Evolutionary conservation across 30 jellyfish, hydroid and myxozoan species (phyloP).

Genomic region (Calvadosia cruxmelitensis): DNA sequence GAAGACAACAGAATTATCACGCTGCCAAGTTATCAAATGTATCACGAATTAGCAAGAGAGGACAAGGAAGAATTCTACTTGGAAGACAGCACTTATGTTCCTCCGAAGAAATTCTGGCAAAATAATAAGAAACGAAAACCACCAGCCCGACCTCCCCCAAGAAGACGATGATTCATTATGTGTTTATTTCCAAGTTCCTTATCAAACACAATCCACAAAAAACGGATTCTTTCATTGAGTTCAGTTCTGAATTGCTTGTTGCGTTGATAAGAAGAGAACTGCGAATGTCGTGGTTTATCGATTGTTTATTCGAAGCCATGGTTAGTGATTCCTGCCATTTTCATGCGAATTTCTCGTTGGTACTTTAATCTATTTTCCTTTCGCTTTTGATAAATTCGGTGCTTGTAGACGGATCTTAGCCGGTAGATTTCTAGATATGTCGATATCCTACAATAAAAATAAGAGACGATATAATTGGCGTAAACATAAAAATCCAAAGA

Average conservation of each 20-base stretch:
- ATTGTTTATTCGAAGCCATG: too few species aligned
- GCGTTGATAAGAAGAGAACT: too few species aligned
- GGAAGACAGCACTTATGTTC: neutral
- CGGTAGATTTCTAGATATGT: constrained; percentile 76
- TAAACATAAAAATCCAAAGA: too few species aligned
- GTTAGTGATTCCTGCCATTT: too few species aligned
- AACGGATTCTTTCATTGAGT: too few species aligned
- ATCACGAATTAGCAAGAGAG: constrained; percentile 12
- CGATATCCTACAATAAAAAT: constrained; percentile 54
- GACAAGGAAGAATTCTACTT: neutral
- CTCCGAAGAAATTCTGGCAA: neutral
- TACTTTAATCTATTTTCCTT: constrained; percentile 13
- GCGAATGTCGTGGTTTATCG: too few species aligned
- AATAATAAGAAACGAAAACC: neutral
- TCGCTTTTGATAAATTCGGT: constrained; percentile 55
- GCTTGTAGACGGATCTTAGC: constrained; percentile 77
- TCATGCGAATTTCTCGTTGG: too few species aligned
- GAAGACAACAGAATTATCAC: constrained; percentile 85
- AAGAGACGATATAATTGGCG: neutral
- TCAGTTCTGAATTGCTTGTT: too few species aligned
- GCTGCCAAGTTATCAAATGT: constrained; percentile 52
- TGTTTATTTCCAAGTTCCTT: too few species aligned
- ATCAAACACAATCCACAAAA: too few species aligned
- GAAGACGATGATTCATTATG: neutral
- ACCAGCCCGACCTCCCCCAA: neutral